These are phyloP conservation scores for Callipepla californica DNA, from an alignment of 2,113 vertebrate species.

Conservation along the genomic window DNA sequence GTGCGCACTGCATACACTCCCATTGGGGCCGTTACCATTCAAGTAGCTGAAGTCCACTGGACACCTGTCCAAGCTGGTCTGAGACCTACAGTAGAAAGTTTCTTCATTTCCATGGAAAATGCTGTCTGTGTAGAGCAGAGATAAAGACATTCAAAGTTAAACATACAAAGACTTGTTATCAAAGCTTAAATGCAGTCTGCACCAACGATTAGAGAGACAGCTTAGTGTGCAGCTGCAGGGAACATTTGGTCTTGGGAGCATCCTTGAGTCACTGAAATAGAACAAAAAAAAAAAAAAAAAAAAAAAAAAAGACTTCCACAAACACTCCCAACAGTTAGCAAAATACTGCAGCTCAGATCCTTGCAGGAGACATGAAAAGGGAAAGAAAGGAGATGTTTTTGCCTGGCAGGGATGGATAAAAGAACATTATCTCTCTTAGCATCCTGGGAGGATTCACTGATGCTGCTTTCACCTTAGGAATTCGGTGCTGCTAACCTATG, in stretches of 20 bases:
- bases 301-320: neutral
- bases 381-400: conserved; percentile 16
- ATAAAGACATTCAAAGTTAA: neutral
- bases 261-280: neutral
- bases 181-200: neutral
- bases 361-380: neutral
- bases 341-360: neutral
- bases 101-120: conserved; percentile 95
- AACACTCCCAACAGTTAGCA: neutral
- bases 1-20: conserved; percentile 94
- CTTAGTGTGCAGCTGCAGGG: neutral
- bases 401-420: neutral
- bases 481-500: neutral
- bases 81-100: conserved; percentile 89
- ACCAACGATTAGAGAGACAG: neutral
- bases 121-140: conserved; percentile 83
- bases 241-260: neutral
- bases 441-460: neutral
- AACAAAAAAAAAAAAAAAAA: neutral
- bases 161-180: neutral
- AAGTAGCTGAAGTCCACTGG: conserved; percentile 84
- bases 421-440: neutral
- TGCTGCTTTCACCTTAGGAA: neutral
- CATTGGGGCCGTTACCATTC: conserved; percentile 91
- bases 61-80: conserved; percentile 91